Evolutionary conservation across 2,888 invertebrate species (phyloP).

Genomic region (Frankliniella intonsa): DNA sequence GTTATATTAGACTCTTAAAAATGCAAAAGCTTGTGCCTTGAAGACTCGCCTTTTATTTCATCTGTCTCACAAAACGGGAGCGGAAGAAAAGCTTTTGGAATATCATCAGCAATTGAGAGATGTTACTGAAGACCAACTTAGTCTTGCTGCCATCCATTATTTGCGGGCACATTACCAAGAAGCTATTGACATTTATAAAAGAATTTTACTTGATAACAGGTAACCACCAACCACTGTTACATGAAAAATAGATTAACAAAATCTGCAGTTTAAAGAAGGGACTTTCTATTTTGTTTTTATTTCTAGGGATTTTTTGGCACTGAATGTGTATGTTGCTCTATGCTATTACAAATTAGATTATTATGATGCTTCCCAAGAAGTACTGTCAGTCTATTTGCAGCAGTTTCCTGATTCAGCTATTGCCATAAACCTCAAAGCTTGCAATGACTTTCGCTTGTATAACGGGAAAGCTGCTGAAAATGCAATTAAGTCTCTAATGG

Average conservation of each 20-base stretch:
- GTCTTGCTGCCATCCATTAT: conserved; percentile 93
- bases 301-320: conserved; percentile 78
- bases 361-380: conserved; percentile 96
- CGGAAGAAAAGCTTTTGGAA: conserved; percentile 78
- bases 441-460: conserved; percentile 78
- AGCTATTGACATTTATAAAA: conserved; percentile 96
- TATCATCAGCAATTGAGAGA: conserved; percentile 82
- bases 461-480: conserved; percentile 93
- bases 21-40: conserved; percentile 59
- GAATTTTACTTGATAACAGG: conserved; percentile 87
- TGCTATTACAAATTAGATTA: conserved; percentile 99
- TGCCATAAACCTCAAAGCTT: conserved; percentile 88
- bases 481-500: conserved; percentile 72
- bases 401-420: conserved; percentile 90
- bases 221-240: conserved; percentile 44
- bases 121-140: conserved; percentile 89
- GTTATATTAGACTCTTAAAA: conserved; percentile 49
- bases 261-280: conserved; percentile 27
- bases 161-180: conserved; percentile 95
- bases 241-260: neutral
- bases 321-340: conserved; percentile 94
- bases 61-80: conserved; percentile 85
- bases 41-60: conserved; percentile 85
- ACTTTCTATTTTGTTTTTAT: conserved; percentile 33
- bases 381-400: conserved; percentile 87